Conservation (phyloP, 2,113 vertebrate species). For the Dryoscopus gambensis region DNA sequence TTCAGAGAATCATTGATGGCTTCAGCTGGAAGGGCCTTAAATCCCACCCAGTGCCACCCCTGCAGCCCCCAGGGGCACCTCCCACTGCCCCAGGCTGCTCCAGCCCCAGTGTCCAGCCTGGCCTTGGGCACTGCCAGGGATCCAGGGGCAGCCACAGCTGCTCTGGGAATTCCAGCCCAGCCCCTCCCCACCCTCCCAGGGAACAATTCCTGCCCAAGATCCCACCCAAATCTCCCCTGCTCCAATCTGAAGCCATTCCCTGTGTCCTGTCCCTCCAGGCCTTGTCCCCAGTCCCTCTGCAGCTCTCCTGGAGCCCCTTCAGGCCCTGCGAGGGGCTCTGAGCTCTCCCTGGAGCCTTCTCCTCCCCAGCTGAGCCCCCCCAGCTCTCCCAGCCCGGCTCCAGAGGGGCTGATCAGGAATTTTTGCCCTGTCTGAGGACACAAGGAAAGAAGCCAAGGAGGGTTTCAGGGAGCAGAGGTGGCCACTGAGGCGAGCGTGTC, state of each 20-base stretch:
- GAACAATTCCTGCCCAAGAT: not conserved
- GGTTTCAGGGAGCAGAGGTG: not conserved
- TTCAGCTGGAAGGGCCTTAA: not conserved
- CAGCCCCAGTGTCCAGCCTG: not conserved
- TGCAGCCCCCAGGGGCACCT: not conserved
- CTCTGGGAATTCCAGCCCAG: not conserved
- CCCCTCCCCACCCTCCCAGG: not conserved
- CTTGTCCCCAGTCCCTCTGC: not conserved
- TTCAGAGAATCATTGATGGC: too few species aligned
- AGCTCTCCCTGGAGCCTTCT: not conserved
- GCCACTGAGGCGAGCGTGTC: not conserved
- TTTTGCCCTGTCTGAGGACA: not conserved
- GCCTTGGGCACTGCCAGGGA: not conserved
- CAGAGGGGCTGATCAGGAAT: not conserved
- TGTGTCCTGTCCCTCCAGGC: not conserved
- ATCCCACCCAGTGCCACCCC: fast-evolving
- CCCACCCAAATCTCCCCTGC: not conserved
- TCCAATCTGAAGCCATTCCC: not conserved
- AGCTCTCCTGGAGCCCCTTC: not conserved
- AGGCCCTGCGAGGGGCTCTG: not conserved
- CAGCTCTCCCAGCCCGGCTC: not conserved
- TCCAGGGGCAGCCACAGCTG: not conserved
- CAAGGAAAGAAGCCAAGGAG: not conserved
- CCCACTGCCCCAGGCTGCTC: not conserved
- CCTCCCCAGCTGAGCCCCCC: not conserved